Evolutionary conservation across 1,140 invertebrate genomes (phyloP).

Genomic region (Galendromus occidentalis): DNA sequence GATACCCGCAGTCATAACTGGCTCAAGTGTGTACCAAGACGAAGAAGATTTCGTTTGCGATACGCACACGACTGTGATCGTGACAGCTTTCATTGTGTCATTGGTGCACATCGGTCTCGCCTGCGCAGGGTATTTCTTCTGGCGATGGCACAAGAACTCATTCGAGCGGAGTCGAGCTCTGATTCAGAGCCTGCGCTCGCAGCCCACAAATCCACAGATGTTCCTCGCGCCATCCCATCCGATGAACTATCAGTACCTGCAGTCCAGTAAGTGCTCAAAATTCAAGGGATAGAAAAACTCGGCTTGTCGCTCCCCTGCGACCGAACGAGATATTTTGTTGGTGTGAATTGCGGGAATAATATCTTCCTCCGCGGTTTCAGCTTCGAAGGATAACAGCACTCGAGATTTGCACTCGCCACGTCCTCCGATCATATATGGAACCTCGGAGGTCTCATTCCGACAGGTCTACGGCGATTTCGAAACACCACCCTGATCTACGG

Average conservation of each 20-base stretch:
- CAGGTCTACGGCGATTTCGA: conserved; percentile 18
- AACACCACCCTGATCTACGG: neutral
- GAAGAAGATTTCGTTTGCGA: conserved; percentile 23
- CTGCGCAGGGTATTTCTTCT: conserved; percentile 24
- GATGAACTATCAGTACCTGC: conserved; percentile 9
- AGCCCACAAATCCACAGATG: neutral
- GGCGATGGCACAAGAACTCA: conserved; percentile 22
- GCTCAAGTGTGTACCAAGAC: neutral
- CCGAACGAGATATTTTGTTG: no score
- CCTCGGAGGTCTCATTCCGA: conserved; percentile 17
- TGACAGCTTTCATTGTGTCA: conserved; percentile 23
- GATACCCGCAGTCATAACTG: neutral
- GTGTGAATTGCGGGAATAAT: no score
- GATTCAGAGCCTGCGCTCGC: neutral
- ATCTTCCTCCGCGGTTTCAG: no score
- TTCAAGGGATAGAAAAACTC: no score
- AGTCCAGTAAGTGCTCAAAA: neutral
- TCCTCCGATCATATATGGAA: conserved; percentile 15
- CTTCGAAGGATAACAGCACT: neutral
- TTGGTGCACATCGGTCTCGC: conserved; percentile 24
- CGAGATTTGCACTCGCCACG: neutral
- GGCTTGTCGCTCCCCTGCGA: no score
- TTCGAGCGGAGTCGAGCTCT: conserved; percentile 16
- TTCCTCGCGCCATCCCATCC: neutral
- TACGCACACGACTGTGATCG: conserved; percentile 24